Base-by-base conservation (phyloP, 2,888 invertebrate species). In the Limnephilus auricula region DNA sequence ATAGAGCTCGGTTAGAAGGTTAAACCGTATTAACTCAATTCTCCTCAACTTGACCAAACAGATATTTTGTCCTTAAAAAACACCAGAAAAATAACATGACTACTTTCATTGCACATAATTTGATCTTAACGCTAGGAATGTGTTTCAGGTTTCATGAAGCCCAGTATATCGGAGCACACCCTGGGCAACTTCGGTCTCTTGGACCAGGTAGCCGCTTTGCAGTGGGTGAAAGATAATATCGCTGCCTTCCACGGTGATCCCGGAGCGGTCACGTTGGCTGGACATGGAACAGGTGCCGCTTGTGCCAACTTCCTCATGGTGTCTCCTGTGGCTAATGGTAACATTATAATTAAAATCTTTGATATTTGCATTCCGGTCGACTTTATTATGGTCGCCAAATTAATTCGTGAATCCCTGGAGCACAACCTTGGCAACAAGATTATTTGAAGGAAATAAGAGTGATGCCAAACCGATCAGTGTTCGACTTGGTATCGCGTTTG, bases 181-280 rank as follows among this genome's bases (percentile, higher is more conserved):
- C 97, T 97, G 31, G 97, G 98, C 80, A 99, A 99, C 96, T 99
- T 99, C 94, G 99, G 99, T 2, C 96, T 99, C 15, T 96, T 99
- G 92, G 99, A 99, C 95, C 98, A 99, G 95, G 97, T 99, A 93
- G 99, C 99, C 0, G 99, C 99, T 0, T 95, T 99, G 82, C 97
- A 98, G 93, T 99, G 99, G 99, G 97, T 99, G 92, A 98, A 98
- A 94, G 98, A 98, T 94, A 99, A 99, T 94, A 98, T 99, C 78
- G 98, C 96, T 13, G 97, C 97, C 83, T 98, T 99, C 94, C 98
- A 98, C 45, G 99, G 99, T 0, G 98, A 99, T 95, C 97, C 98
- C 0, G 96, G 97, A 90, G 97, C 97, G 25, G 98, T 99, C 79
- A 99, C 99, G 0, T 95, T 99, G 89, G 97, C 99, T 96, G 99